phyloP scores from a whole-genome alignment of 2,888 invertebrate genomes.

The Eupelmus urozonus region DNA sequence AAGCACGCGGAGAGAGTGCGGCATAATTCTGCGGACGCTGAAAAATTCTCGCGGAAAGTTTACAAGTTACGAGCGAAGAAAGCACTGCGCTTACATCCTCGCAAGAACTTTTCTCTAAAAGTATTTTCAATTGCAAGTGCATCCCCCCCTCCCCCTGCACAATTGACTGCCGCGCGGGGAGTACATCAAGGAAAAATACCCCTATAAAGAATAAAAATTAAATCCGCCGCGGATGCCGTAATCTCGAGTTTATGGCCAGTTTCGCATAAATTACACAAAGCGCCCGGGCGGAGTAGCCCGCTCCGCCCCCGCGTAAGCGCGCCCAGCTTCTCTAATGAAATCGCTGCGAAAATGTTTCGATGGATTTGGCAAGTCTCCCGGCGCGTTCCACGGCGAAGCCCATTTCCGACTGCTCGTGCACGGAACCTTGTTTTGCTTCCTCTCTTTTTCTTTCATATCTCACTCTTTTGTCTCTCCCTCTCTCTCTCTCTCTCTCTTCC shows the following conservation, averaged over 20 bases:
- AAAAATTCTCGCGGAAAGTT: not conserved
- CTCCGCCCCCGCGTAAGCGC: not conserved
- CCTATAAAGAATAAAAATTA: conserved; percentile 57
- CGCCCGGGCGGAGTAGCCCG: not conserved
- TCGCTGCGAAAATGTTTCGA: conserved; percentile 56
- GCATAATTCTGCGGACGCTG: not conserved
- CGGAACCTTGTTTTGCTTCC: conserved; percentile 35
- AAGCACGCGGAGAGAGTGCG: no score
- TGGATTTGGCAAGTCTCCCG: conserved; percentile 58
- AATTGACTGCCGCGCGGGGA: not conserved
- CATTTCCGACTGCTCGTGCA: conserved; percentile 23
- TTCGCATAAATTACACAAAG: conserved; percentile 54
- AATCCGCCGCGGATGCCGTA: conserved; percentile 48
- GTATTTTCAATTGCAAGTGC: conserved; percentile 38
- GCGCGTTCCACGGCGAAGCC: not conserved
- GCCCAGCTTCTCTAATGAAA: conserved; percentile 53
- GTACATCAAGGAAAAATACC: conserved; percentile 36
- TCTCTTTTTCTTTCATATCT: conserved; percentile 2
- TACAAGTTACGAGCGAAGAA: conserved; percentile 15
- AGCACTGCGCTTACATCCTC: not conserved
- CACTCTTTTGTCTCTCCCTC: conserved; percentile 5
- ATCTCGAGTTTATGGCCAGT: conserved; percentile 56
- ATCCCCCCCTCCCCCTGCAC: not conserved
- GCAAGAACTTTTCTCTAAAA: conserved; percentile 33
- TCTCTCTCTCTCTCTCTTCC: not conserved